These are phyloP conservation scores for Thaumetopoea pityocampa DNA, from an alignment of 1,140 invertebrate species.

Conservation along the genomic window DNA sequence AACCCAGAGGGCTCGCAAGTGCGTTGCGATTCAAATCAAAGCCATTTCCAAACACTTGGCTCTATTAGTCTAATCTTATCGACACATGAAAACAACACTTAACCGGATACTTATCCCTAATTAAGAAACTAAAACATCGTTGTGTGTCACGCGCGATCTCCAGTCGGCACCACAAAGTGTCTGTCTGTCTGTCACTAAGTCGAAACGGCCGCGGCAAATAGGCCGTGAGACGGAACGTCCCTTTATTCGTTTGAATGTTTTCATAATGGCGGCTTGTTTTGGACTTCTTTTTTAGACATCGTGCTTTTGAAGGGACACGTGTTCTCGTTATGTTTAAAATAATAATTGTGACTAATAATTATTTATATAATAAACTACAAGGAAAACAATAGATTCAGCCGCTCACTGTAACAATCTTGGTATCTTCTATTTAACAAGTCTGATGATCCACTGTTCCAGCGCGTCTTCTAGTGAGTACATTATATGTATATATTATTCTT, in stretches of 20 bases:
- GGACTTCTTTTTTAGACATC: constrained; percentile 12
- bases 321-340: constrained; percentile 1
- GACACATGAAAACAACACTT: too few relatives aligned
- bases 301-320: constrained; percentile 3
- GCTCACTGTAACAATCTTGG: not conserved
- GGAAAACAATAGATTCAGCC: not conserved
- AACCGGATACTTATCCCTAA: constrained; percentile 71
- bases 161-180: constrained; percentile 30
- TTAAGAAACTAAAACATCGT: constrained; percentile 62
- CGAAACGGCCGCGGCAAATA: constrained; percentile 37
- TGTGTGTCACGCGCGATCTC: constrained; percentile 54
- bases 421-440: constrained; percentile 1
- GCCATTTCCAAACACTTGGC: not conserved
- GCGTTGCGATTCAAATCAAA: too few relatives aligned
- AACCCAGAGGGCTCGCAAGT: too few relatives aligned
- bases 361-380: constrained; percentile 1
- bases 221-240: constrained; percentile 42
- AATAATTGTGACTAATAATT: constrained; percentile 4
- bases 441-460: not conserved
- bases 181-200: constrained; percentile 34
- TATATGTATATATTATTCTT: too few relatives aligned
- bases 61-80: too few relatives aligned
- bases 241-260: constrained; percentile 41
- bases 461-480: not conserved
- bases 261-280: constrained; percentile 34